Conservation (phyloP, 2,113 vertebrate genomes). For the Percopsis transmontana region DNA sequence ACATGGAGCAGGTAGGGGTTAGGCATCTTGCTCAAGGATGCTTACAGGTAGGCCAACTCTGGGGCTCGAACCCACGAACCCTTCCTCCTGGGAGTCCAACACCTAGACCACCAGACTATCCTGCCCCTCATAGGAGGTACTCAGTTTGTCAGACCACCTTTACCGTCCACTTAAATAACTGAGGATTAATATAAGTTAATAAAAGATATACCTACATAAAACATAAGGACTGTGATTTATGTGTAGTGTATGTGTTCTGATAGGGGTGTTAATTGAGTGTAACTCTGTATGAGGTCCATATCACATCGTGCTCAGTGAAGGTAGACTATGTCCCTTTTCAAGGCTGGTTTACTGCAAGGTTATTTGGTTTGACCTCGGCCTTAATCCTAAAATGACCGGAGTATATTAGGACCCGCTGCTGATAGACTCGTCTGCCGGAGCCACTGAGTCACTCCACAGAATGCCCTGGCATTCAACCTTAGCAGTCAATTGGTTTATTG, state of each 20-base stretch:
- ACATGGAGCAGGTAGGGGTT: no score
- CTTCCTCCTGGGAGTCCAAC: no score
- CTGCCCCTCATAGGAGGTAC: no score
- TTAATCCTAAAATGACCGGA: slow-evolving; percentile 28
- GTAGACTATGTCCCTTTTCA: slow-evolving; percentile 2
- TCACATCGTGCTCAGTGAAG: not conserved
- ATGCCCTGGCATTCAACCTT: slow-evolving; percentile 56
- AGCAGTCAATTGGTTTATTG: slow-evolving; percentile 56
- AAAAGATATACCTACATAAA: no score
- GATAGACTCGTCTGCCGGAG: slow-evolving; percentile 19
- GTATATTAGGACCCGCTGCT: slow-evolving; percentile 24
- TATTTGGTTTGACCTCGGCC: slow-evolving; percentile 15
- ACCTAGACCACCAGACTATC: no score
- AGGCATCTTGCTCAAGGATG: no score
- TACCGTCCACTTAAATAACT: no score
- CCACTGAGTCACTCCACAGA: slow-evolving; percentile 36
- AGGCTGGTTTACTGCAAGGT: slow-evolving; percentile 17
- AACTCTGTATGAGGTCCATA: not conserved
- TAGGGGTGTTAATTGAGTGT: not conserved
- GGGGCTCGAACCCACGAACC: no score
- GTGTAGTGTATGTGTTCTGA: not conserved
- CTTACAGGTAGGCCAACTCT: no score
- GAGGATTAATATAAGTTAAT: no score
- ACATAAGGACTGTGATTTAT: no score
- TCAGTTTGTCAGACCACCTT: no score